These are phyloP conservation scores for Papilio helenus DNA, from an alignment of 1,140 invertebrate genomes.

Conservation along the genomic window DNA sequence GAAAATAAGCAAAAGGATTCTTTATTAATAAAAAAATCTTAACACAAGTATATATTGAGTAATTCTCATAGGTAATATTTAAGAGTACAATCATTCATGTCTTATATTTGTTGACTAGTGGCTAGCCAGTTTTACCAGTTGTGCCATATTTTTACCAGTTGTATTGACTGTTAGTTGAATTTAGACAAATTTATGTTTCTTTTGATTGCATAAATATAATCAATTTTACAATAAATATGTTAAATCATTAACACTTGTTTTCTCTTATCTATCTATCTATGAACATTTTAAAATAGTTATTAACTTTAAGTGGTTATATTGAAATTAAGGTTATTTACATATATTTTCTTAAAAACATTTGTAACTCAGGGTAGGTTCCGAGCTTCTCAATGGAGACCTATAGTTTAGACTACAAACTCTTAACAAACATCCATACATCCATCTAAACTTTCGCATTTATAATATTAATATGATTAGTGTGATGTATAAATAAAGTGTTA, in stretches of 20 bases:
- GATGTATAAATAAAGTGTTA: no score
- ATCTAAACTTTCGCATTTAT: no score
- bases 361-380: no score
- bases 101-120: constrained; percentile 14
- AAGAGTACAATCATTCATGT: neutral
- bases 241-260: neutral
- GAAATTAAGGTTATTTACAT: no score
- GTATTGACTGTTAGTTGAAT: neutral
- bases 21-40: no score
- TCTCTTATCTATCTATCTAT: neutral
- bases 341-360: no score
- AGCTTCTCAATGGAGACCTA: no score
- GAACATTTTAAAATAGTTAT: no score
- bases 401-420: no score
- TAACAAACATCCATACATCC: no score
- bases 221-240: constrained; percentile 14
- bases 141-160: constrained; percentile 10
- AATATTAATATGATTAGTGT: no score
- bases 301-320: no score
- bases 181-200: constrained; percentile 1
- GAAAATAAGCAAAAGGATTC: neutral
- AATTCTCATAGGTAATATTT: neutral
- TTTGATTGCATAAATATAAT: constrained; percentile 18
- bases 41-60: neutral
- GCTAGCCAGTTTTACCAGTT: neutral